Evolutionary conservation across 2,888 invertebrate species (phyloP), one percentile per base, ranked within the genome.

Genomic region (Synergus japonicus): DNA sequence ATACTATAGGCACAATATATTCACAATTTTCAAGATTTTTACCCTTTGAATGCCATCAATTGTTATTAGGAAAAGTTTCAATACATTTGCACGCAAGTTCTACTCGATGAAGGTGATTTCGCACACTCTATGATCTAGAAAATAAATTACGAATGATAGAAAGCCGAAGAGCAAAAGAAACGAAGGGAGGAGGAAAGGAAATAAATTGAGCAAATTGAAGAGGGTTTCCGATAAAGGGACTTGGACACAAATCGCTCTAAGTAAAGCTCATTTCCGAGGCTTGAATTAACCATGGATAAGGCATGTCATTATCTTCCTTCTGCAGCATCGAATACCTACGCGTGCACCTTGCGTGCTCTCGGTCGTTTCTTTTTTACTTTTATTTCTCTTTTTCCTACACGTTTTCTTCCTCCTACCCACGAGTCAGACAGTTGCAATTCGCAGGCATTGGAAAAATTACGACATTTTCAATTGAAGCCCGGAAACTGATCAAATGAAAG

Each of bases 291-390:
- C 73, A 79, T 79, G 83, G 81, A 82, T 81, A 84, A 73, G 80
- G 82, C 82, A 82, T 83, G 80, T 81, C 84, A 86, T 86, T 86
- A 86, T 86, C 80, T 78, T 80, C 78, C 76, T 76, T 44, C 78
- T 81, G 81, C 49, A 76, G 46, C 65, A 60, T 63, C 77, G 63
- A 83, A 83, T 83, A 76, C 81, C 81, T 78, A 77, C 81, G 81
- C 81, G 83, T 83, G 81, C 83, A 80, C 77, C 78, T 80, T 81
- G 81, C 83, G 81, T 81, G 81, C 81, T 83, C 79, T 78, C 76
- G 58, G 78, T 82, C 77, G 69, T 79, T 80, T 80, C 79, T 81
- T 78, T 78, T 77, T 78, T 22, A 78, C 78, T 80, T 83, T 81
- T 83, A 79, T 83, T 81, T 79, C 22, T 69, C 69, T 49, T 8